These are phyloP conservation scores for Zoanthus solanderi DNA, from an alignment of 92 coral and sea anemone genomes.

Conservation along the genomic window DNA sequence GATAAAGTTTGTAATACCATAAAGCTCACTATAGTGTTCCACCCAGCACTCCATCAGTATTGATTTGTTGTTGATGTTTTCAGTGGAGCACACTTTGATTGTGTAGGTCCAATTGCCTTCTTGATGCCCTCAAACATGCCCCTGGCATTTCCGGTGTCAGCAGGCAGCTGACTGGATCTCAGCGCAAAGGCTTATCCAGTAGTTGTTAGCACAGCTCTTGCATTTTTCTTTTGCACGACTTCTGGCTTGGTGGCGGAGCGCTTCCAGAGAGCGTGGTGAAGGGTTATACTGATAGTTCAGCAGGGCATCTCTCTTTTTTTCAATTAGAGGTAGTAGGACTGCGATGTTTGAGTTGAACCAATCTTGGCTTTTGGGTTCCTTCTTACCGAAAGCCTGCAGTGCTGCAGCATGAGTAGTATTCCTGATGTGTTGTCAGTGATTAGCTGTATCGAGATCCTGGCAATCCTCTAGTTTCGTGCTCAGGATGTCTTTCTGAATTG, in stretches of 20 bases:
- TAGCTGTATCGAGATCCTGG: neutral
- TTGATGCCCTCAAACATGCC: neutral
- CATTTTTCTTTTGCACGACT: neutral
- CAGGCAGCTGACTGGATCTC: neutral
- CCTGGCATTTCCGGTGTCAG: neutral
- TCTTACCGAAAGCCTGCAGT: too few relatives aligned
- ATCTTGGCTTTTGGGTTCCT: too few relatives aligned
- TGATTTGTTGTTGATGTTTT: neutral
- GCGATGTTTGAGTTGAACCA: neutral
- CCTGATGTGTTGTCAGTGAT: neutral
- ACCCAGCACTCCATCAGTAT: neutral
- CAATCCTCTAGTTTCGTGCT: too few relatives aligned
- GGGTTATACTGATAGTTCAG: neutral
- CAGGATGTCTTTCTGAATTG: too few relatives aligned
- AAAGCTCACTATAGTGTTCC: neutral
- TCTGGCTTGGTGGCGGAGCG: neutral
- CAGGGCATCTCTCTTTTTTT: neutral
- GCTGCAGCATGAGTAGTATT: neutral
- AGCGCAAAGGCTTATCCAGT: too few relatives aligned
- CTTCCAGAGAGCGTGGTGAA: neutral
- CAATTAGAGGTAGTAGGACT: neutral
- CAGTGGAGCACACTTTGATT: neutral
- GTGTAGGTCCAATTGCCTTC: neutral
- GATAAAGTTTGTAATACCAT: neutral
- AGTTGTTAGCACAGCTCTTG: neutral